These are phyloP conservation scores for Conus ventricosus DNA, from an alignment of 1,140 invertebrate species.

Conservation along the genomic window DNA sequence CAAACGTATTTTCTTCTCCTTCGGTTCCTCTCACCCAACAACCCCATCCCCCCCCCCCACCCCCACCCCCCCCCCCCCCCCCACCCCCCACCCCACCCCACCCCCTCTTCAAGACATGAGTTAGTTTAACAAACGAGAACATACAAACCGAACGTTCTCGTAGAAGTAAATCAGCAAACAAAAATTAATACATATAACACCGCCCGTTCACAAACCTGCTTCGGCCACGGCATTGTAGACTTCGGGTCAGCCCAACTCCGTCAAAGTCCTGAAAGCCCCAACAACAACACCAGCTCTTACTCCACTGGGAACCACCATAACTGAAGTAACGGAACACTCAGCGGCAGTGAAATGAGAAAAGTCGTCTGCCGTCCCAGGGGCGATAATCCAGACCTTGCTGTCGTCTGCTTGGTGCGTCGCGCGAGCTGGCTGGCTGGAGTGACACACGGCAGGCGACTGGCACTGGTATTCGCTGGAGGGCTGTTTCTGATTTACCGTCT, in stretches of 20 bases:
- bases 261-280: neutral
- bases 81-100: no score
- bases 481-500: neutral
- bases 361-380: neutral
- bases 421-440: neutral
- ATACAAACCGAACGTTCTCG: no score
- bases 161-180: no score
- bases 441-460: neutral
- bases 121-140: no score
- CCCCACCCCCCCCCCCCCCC: no score
- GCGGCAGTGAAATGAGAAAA: neutral
- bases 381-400: slow-evolving; percentile 9
- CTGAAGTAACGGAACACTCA: neutral
- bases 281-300: neutral
- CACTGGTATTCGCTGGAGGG: neutral
- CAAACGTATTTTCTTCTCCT: no score
- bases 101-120: no score
- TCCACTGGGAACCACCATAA: slow-evolving; percentile 14
- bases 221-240: neutral
- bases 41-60: no score
- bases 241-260: neutral
- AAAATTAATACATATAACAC: no score
- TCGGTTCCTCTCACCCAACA: no score
- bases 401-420: neutral
- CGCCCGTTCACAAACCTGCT: neutral